Conservation (phyloP, 1,140 invertebrate genomes). For the Tenebrio molitor region DNA sequence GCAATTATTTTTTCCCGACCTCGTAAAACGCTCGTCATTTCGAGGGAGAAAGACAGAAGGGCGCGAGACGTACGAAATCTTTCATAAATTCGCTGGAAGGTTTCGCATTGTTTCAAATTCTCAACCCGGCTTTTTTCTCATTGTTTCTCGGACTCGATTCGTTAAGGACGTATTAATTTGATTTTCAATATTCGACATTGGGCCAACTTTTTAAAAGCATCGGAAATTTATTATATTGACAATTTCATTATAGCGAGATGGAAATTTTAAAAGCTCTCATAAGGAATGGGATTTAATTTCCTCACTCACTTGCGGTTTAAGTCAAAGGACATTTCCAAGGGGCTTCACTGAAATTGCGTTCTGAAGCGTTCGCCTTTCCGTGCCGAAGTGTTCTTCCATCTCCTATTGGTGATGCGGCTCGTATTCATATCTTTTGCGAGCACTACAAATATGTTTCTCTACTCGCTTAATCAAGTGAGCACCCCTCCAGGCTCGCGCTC, state of each 20-base stretch:
- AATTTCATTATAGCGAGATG: constrained; percentile 20
- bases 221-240: constrained; percentile 22
- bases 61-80: not conserved
- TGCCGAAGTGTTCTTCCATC: too few species aligned
- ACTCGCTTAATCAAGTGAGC: too few species aligned
- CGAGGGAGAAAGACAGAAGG: not conserved
- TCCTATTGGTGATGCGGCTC: too few species aligned
- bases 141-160: not conserved
- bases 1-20: constrained; percentile 8
- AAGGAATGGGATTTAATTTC: constrained; percentile 24
- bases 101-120: constrained; percentile 6
- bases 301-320: constrained; percentile 9
- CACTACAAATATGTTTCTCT: too few species aligned
- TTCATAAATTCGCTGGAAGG: constrained; percentile 2
- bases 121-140: not conserved
- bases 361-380: too few species aligned
- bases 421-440: too few species aligned
- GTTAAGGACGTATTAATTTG: not conserved
- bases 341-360: too few species aligned
- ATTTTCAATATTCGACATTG: not conserved
- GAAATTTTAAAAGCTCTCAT: constrained; percentile 22
- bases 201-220: constrained; percentile 1
- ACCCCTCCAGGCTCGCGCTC: too few species aligned
- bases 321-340: constrained; percentile 6
- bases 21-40: not conserved